Evolutionary conservation across 2,888 invertebrate genomes (phyloP).

Genomic region (Cinara cedri): DNA sequence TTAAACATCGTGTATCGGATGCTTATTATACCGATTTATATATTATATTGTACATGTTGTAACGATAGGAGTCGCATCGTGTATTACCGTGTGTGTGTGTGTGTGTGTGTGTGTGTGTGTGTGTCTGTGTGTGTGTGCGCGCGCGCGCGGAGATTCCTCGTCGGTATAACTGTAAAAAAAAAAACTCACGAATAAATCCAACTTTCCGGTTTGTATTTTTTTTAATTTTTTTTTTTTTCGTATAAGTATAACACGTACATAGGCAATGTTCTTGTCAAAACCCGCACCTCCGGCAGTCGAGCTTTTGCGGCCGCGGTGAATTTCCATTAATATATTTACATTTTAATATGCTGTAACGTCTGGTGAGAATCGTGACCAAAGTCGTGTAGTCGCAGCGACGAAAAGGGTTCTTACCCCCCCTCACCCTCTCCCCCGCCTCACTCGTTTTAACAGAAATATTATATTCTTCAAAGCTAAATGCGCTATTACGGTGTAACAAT

Average conservation of each 20-base stretch:
- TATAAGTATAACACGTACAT: not conserved
- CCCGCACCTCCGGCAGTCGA: not conserved
- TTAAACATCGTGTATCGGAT: not conserved
- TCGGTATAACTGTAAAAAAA: conserved; percentile 19
- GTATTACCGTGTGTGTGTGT: too few species aligned
- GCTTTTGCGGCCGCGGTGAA: not conserved
- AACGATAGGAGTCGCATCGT: too few species aligned
- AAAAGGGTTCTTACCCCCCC: not conserved
- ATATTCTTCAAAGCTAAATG: not conserved
- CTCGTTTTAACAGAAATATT: not conserved
- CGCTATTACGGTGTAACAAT: not conserved
- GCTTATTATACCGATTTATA: too few species aligned
- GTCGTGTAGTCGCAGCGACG: not conserved
- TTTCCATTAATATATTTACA: conserved; percentile 13
- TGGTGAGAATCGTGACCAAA: conserved; percentile 3
- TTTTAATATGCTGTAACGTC: not conserved
- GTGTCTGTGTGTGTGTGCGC: too few species aligned
- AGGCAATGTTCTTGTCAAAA: not conserved
- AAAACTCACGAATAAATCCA: not conserved
- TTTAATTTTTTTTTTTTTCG: not conserved
- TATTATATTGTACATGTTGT: too few species aligned
- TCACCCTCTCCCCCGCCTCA: not conserved
- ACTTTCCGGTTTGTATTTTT: not conserved
- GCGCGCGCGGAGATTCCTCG: too few species aligned
- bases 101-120: too few species aligned